phyloP scores from a whole-genome alignment of 2,113 vertebrate species.

The Felis chaus region DNA sequence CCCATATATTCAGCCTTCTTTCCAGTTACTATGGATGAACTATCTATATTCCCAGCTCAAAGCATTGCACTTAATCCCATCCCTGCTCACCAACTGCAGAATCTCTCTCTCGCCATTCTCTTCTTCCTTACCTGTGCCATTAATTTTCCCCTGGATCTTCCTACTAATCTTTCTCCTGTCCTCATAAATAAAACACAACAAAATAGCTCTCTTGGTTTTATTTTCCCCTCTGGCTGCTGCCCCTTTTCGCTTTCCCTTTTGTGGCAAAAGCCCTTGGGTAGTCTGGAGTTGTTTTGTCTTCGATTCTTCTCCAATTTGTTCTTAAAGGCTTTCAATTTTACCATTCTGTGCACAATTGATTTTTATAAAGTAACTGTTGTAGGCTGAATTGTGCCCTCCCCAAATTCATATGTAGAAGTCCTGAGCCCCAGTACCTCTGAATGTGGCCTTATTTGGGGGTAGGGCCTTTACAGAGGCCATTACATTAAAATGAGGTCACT shows the following conservation, averaged over 20 bases:
- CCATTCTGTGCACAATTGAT: not conserved
- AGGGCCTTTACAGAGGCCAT: not conserved
- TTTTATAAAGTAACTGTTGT: not conserved
- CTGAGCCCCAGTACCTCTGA: not conserved
- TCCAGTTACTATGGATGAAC: not conserved
- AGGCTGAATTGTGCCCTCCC: not conserved
- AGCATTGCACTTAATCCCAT: not conserved
- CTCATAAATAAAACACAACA: not conserved
- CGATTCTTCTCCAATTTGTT: not conserved
- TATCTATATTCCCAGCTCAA: not conserved
- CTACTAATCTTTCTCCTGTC: not conserved
- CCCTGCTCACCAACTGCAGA: not conserved
- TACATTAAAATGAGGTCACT: not conserved
- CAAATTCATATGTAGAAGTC: not conserved
- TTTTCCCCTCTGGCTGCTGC: not conserved
- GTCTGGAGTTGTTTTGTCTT: not conserved
- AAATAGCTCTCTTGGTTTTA: not conserved
- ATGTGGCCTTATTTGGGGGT: not conserved
- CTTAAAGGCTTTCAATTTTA: not conserved
- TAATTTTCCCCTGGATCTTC: not conserved
- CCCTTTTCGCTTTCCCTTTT: not conserved
- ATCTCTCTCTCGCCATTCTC: not conserved
- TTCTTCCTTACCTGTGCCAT: not conserved
- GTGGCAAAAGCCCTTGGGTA: not conserved
- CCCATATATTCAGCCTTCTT: not conserved